Conservation (phyloP, 1,140 invertebrate genomes). For the Lepidurus packardi region DNA sequence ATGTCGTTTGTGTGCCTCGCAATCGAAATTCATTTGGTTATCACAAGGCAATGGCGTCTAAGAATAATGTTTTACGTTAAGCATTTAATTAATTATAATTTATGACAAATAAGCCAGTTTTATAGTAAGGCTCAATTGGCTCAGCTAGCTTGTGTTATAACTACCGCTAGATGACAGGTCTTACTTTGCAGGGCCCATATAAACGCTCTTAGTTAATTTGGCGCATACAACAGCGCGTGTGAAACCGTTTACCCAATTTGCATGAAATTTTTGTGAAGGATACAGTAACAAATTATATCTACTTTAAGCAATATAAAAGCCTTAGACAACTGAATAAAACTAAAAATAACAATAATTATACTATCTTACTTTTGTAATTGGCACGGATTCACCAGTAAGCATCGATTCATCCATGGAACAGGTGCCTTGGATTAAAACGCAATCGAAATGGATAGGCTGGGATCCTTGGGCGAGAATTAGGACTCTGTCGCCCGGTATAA, state of each 20-base stretch:
- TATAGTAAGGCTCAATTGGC: too few species aligned
- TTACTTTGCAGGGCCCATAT: too few species aligned
- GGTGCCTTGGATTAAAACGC: slow-evolving; percentile 41
- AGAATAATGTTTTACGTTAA: slow-evolving; percentile 1
- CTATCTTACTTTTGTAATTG: slow-evolving; percentile 41
- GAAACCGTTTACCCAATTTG: too few species aligned
- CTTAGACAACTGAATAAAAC: neutral
- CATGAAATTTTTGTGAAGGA: too few species aligned
- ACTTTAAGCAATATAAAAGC: neutral
- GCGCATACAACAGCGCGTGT: too few species aligned
- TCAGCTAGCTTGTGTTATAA: too few species aligned
- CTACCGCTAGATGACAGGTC: too few species aligned
- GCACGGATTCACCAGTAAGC: slow-evolving; percentile 44
- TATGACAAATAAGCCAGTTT: too few species aligned
- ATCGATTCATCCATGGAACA: slow-evolving; percentile 44
- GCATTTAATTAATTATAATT: too few species aligned
- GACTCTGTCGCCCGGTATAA: slow-evolving; percentile 44
- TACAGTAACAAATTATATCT: too few species aligned
- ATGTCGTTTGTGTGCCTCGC: slow-evolving; percentile 42
- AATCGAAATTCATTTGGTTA: slow-evolving; percentile 28
- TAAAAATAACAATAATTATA: neutral
- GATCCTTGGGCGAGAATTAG: slow-evolving; percentile 36
- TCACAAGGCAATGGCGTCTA: slow-evolving; percentile 38
- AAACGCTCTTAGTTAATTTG: too few species aligned
- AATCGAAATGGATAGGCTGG: slow-evolving; percentile 42